phyloP scores from a whole-genome alignment of 2,113 vertebrate species.

The Cephalopholis sonnerati region DNA sequence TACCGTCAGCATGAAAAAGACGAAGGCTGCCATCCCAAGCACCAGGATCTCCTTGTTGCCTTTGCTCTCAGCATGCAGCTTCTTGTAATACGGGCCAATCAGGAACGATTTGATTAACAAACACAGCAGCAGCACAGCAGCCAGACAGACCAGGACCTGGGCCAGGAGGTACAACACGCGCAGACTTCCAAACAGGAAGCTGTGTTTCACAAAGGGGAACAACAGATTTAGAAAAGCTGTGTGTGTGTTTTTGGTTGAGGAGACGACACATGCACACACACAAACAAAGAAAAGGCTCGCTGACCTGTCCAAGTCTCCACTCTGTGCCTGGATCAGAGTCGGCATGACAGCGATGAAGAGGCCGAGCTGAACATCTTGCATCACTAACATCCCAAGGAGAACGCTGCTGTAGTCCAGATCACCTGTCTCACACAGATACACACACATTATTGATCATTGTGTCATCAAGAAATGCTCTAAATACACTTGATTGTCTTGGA shows the following conservation, averaged over 20 bases:
- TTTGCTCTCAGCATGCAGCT: conserved; percentile 92
- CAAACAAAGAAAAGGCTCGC: not conserved
- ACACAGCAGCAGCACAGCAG: conserved; percentile 90
- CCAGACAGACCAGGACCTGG: conserved; percentile 91
- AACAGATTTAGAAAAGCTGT: not conserved
- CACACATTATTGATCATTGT: conserved; percentile 2
- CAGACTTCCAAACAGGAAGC: conserved; percentile 86
- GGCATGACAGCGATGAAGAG: conserved; percentile 96
- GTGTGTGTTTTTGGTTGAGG: not conserved
- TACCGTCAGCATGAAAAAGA: conserved; percentile 96
- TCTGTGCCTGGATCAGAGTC: conserved; percentile 92
- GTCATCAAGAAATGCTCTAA: not conserved
- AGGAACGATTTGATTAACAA: conserved; percentile 89
- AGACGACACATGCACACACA: not conserved
- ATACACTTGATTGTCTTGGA: not conserved
- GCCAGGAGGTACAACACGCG: conserved; percentile 88
- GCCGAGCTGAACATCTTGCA: conserved; percentile 97
- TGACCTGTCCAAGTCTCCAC: conserved; percentile 87
- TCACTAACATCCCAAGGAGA: conserved; percentile 95
- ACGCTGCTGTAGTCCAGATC: conserved; percentile 95
- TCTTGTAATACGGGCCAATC: conserved; percentile 94
- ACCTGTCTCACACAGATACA: conserved; percentile 80
- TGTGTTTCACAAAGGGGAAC: conserved; percentile 52
- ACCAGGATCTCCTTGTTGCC: conserved; percentile 96
- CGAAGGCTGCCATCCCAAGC: conserved; percentile 92